phyloP scores from a whole-genome alignment of 1,140 invertebrate genomes.

The Drosophila pandora region DNA sequence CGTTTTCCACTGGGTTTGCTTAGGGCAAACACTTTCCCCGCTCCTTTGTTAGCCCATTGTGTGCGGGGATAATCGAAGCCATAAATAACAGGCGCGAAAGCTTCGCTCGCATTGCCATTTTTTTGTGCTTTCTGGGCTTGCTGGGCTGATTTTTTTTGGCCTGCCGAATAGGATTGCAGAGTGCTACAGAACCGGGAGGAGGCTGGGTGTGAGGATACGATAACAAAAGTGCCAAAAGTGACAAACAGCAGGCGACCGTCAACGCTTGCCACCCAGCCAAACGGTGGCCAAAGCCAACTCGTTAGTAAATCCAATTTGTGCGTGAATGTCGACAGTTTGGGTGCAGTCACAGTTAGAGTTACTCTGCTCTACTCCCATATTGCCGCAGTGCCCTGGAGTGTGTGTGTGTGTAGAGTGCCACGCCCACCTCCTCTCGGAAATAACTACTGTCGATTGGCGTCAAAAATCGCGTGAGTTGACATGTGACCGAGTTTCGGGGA shows the following conservation, averaged over 20 bases:
- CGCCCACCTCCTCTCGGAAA: slow-evolving; percentile 3
- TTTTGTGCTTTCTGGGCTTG: slow-evolving; percentile 15
- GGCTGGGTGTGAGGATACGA: slow-evolving; percentile 35
- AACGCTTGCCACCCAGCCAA: slow-evolving; percentile 11
- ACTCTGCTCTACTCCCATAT: slow-evolving; percentile 14
- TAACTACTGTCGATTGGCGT: slow-evolving; percentile 20
- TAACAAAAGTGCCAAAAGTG: slow-evolving; percentile 81
- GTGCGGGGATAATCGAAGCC: slow-evolving; percentile 79
- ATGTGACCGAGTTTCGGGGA: slow-evolving; percentile 58
- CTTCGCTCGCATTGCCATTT: slow-evolving; percentile 32
- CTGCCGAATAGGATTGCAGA: slow-evolving; percentile 7
- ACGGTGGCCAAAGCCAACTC: slow-evolving; percentile 47
- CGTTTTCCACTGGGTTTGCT: slow-evolving; percentile 60
- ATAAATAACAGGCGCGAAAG: slow-evolving; percentile 81
- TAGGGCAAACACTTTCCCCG: slow-evolving; percentile 67
- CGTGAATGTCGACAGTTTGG: slow-evolving; percentile 77
- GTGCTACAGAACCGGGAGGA: neutral
- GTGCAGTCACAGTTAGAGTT: slow-evolving; percentile 55
- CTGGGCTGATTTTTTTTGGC: slow-evolving; percentile 5
- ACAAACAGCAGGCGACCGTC: slow-evolving; percentile 78
- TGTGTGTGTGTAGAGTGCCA: slow-evolving; percentile 5
- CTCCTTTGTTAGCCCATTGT: slow-evolving; percentile 68
- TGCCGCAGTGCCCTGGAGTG: slow-evolving; percentile 6
- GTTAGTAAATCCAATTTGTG: slow-evolving; percentile 81
- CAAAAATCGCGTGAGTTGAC: slow-evolving; percentile 58